Percentiles rank a stretch among this genome's conserved stretches.
Conservation (phyloP, 2,113 vertebrate species). For the Dasyurus viverrinus region DNA sequence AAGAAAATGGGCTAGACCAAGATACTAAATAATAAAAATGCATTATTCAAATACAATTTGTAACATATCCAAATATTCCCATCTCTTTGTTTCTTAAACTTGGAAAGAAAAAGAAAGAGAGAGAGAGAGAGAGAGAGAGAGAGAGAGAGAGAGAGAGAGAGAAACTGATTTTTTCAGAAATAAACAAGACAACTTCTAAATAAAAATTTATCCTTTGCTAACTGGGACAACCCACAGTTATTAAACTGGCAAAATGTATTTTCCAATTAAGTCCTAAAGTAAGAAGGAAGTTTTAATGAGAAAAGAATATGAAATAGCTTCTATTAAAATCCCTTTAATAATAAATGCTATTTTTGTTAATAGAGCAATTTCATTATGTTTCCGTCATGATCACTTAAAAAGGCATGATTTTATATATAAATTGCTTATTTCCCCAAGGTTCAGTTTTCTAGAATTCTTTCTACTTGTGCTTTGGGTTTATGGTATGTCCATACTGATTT, state of each 20-base stretch:
- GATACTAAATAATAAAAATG: not conserved
- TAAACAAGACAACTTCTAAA: not conserved
- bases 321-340: not conserved
- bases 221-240: too few relatives aligned
- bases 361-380: not conserved
- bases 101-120: not conserved
- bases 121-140: not conserved
- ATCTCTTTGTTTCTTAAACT: not conserved
- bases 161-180: not conserved
- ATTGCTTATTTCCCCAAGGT: slow-evolving; percentile 9
- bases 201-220: not conserved
- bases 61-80: not conserved
- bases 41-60: not conserved
- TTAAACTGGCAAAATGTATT: not conserved
- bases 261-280: not conserved
- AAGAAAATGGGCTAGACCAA: not conserved
- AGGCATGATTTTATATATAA: not conserved
- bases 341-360: slow-evolving; percentile 1
- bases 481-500: not conserved
- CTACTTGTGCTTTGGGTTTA: not conserved
- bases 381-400: not conserved
- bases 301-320: not conserved
- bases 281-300: not conserved
- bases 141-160: not conserved
- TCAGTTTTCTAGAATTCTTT: not conserved